Evolutionary conservation across 2,797 vertebrate species (phyloP).

Genomic region (Sebastes nivosus): DNA sequence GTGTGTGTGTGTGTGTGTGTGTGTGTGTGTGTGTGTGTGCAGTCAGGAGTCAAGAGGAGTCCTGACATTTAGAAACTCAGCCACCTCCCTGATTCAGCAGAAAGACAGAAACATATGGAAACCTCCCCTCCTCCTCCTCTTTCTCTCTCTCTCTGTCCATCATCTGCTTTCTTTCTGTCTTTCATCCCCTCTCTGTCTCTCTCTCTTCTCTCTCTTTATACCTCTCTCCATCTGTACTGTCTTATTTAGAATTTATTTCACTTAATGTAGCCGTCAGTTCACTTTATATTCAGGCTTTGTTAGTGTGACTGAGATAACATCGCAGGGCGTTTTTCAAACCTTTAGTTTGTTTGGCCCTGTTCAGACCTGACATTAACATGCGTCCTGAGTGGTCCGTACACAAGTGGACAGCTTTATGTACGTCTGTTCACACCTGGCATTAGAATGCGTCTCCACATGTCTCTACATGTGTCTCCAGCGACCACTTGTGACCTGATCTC

Average conservation of each 20-base stretch:
- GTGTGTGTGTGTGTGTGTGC: background rate
- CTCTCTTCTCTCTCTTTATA: background rate
- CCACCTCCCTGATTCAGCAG: conserved; percentile 56
- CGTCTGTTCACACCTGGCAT: too few species aligned
- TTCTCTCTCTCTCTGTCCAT: background rate
- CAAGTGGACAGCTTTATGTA: too few species aligned
- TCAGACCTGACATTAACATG: too few species aligned
- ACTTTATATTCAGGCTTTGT: background rate
- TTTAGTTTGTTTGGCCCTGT: background rate
- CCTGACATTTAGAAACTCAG: conserved; percentile 45
- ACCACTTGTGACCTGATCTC: too few species aligned
- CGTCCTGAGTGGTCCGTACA: too few species aligned
- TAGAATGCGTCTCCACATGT: too few species aligned
- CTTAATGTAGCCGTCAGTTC: background rate
- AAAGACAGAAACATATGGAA: conserved; percentile 28
- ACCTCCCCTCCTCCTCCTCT: background rate
- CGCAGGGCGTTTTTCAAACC: background rate
- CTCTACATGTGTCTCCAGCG: too few species aligned
- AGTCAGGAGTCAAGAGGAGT: conserved; percentile 28
- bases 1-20: conserved; percentile 1
- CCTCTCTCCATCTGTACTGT: background rate
- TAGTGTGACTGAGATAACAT: background rate
- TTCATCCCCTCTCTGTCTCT: background rate
- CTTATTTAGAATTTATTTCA: background rate
- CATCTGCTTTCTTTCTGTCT: background rate